Evolutionary conservation across 2,888 invertebrate species (phyloP).

Genomic region (Limenitis camilla): DNA sequence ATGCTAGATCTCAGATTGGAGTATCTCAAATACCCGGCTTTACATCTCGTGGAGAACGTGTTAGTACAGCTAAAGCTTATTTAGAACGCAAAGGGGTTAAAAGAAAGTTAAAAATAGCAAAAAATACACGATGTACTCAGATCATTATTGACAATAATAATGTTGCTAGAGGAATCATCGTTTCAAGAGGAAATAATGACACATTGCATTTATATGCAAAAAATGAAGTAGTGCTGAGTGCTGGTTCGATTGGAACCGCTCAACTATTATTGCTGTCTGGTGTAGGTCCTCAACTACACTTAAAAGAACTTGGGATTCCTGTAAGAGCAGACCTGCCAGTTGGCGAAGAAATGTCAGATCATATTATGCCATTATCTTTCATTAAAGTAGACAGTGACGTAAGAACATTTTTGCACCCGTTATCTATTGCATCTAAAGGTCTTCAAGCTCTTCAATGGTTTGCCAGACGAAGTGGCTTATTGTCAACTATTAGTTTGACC

Average conservation of each 20-base stretch:
- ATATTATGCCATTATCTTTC: constrained; percentile 36
- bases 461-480: constrained; percentile 30
- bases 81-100: constrained; percentile 35
- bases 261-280: constrained; percentile 54
- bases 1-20: constrained; percentile 47
- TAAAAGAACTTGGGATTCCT: constrained; percentile 33
- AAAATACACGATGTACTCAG: constrained; percentile 38
- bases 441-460: constrained; percentile 29
- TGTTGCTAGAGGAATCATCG: constrained; percentile 39
- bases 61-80: constrained; percentile 47
- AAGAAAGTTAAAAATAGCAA: constrained; percentile 35
- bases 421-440: constrained; percentile 10
- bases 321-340: constrained; percentile 42
- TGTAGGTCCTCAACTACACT: constrained; percentile 42
- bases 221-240: constrained; percentile 47
- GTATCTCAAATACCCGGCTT: constrained; percentile 40
- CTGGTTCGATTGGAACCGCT: constrained; percentile 47
- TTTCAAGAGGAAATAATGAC: constrained; percentile 18
- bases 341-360: constrained; percentile 46
- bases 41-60: constrained; percentile 39
- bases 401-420: constrained; percentile 13
- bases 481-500: constrained; percentile 44
- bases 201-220: constrained; percentile 33
- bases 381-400: constrained; percentile 32
- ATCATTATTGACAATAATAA: constrained; percentile 40